A percentile compares a stretch with the other conserved stretches of the same genome.
Evolutionary conservation across 2,888 invertebrate genomes (phyloP).

Genomic region (Drosophila atripex): DNA sequence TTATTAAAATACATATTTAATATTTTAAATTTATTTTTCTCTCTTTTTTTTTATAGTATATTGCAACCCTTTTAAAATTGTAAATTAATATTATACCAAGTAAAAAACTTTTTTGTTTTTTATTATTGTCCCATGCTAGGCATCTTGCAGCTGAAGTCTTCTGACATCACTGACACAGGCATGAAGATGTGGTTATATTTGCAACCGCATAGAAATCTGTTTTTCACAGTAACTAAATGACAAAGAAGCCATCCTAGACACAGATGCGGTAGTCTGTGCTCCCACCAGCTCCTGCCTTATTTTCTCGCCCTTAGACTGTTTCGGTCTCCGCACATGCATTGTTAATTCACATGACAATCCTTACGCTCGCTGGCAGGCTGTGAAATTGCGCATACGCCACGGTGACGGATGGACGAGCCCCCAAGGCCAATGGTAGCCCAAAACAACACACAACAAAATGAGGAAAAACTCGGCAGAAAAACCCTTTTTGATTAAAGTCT

Average conservation of each 20-base stretch:
- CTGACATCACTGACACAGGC: not conserved
- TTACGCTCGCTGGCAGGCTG: conserved; percentile 57
- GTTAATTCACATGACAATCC: conserved; percentile 71
- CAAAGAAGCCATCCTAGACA: conserved; percentile 46
- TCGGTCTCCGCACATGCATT: conserved; percentile 50
- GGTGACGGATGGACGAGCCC: conserved; percentile 46
- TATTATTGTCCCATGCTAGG: not conserved
- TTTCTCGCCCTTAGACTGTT: not conserved
- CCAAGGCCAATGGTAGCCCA: conserved; percentile 27
- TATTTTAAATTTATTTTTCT: too few relatives aligned
- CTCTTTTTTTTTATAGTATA: too few relatives aligned
- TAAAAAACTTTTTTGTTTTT: too few relatives aligned
- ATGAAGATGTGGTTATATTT: conserved; percentile 44
- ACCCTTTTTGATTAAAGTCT: conserved; percentile 50
- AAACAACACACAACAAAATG: conserved; percentile 2
- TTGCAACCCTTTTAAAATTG: too few relatives aligned
- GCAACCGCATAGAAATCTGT: conserved; percentile 64
- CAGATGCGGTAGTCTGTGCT: conserved; percentile 48
- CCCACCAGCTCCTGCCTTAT: not conserved
- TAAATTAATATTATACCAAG: too few relatives aligned
- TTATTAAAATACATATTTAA: too few relatives aligned
- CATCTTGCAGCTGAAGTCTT: not conserved
- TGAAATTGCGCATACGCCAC: conserved; percentile 69
- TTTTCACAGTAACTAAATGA: conserved; percentile 53
- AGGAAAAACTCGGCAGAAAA: conserved; percentile 4